Evolutionary conservation across 64 coral and sea anemone genomes (phyloP).

Genomic region (Cladopsammia gracilis): DNA sequence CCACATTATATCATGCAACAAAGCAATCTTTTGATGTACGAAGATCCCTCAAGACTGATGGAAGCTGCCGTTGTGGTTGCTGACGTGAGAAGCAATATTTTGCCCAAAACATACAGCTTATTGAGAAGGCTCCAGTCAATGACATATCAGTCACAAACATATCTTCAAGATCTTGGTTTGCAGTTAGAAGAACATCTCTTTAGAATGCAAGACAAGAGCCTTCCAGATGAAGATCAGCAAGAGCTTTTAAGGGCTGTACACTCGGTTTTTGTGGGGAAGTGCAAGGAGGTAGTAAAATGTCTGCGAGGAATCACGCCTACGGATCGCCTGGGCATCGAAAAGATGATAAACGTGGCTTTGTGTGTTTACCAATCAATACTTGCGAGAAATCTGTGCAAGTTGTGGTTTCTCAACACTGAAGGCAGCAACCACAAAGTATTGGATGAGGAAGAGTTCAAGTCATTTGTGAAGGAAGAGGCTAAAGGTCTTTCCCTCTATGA

Average conservation of each 20-base stretch:
- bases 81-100: conserved; percentile 67
- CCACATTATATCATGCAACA: conserved; percentile 77
- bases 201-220: conserved; percentile 55
- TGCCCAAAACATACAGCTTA: conserved; percentile 36
- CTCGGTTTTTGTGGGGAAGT: conserved; percentile 55
- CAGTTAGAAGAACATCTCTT: conserved; percentile 16
- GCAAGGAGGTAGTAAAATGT: conserved; percentile 38
- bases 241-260: conserved; percentile 12
- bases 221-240: conserved; percentile 29
- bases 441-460: conserved; percentile 32
- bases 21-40: conserved; percentile 66
- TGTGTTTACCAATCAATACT: conserved; percentile 73
- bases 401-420: conserved; percentile 14
- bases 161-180: conserved; percentile 12
- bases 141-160: conserved; percentile 52
- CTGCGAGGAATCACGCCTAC: not conserved
- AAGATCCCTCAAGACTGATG: conserved; percentile 48
- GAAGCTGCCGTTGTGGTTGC: conserved; percentile 45
- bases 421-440: not conserved
- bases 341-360: conserved; percentile 38
- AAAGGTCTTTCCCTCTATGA: conserved; percentile 37
- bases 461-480: conserved; percentile 59
- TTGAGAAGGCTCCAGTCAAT: conserved; percentile 68
- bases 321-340: conserved; percentile 7
- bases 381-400: conserved; percentile 71